These are phyloP conservation scores for Creontiades dilutus DNA, from an alignment of 2,888 invertebrate genomes.

Conservation along the genomic window DNA sequence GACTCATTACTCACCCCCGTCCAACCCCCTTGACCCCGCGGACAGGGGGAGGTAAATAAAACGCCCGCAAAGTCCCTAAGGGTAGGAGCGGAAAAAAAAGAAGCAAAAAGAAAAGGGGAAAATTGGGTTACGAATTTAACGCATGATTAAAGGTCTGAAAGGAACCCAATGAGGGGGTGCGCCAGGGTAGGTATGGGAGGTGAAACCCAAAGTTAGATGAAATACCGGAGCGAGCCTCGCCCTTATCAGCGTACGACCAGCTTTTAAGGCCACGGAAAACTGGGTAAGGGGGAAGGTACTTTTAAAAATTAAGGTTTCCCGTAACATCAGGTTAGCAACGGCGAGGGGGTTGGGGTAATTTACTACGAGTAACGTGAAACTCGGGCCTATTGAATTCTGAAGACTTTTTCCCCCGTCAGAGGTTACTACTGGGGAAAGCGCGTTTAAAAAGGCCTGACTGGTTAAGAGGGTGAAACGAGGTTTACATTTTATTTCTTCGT, in stretches of 20 bases:
- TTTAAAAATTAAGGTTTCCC: slow-evolving; percentile 64
- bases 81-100: slow-evolving; percentile 1
- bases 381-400: slow-evolving; percentile 29
- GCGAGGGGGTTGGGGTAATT: not conserved
- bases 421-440: not conserved
- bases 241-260: slow-evolving; percentile 53
- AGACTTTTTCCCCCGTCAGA: not conserved
- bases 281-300: slow-evolving; percentile 50
- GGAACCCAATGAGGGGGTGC: slow-evolving; percentile 42
- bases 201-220: slow-evolving; percentile 52
- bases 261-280: slow-evolving; percentile 17
- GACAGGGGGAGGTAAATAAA: not conserved
- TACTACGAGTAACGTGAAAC: slow-evolving; percentile 4
- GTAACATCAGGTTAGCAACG: slow-evolving; percentile 40
- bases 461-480: not conserved
- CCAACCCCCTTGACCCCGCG: not conserved
- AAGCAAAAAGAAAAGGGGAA: slow-evolving; percentile 2
- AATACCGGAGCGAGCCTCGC: slow-evolving; percentile 35
- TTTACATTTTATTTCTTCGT: not conserved
- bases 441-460: not conserved
- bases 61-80: not conserved
- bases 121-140: slow-evolving; percentile 67
- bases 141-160: slow-evolving; percentile 60
- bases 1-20: slow-evolving; percentile 22
- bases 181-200: slow-evolving; percentile 23